Conservation (phyloP, 2,113 vertebrate species). For the Proterorhinus semilunaris region DNA sequence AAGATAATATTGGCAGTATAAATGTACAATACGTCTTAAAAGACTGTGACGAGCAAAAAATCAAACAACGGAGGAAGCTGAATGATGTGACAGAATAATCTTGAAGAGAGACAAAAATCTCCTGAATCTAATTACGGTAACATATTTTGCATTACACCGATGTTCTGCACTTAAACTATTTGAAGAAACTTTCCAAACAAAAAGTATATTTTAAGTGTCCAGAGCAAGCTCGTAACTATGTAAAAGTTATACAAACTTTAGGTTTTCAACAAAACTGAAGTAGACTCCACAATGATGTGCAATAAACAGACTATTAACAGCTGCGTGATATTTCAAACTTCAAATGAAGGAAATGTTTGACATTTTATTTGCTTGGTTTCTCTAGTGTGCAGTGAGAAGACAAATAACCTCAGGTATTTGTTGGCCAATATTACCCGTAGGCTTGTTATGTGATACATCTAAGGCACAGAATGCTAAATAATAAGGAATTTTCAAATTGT, state of each 20-base stretch:
- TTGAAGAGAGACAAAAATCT: too few relatives aligned
- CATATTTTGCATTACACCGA: constrained; percentile 19
- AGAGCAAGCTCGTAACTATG: too few relatives aligned
- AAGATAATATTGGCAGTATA: not conserved
- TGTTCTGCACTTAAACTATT: not conserved
- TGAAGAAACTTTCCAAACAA: too few relatives aligned
- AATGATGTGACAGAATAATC: constrained; percentile 2
- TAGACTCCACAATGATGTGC: not conserved
- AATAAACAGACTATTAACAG: not conserved
- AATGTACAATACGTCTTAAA: not conserved
- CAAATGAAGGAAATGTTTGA: not conserved
- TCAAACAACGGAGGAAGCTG: not conserved
- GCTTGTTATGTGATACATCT: not conserved
- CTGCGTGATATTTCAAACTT: not conserved
- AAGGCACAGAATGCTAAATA: not conserved
- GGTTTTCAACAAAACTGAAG: not conserved
- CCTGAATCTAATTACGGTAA: too few relatives aligned
- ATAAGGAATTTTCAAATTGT: not conserved
- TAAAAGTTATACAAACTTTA: not conserved
- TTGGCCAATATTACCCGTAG: not conserved
- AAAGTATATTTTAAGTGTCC: too few relatives aligned
- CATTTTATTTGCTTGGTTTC: not conserved
- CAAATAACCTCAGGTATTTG: not conserved
- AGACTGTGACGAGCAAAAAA: too few relatives aligned
- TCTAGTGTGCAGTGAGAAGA: not conserved